Conservation (phyloP, 2,113 vertebrate genomes). For the Pseudonaja textilis region DNA sequence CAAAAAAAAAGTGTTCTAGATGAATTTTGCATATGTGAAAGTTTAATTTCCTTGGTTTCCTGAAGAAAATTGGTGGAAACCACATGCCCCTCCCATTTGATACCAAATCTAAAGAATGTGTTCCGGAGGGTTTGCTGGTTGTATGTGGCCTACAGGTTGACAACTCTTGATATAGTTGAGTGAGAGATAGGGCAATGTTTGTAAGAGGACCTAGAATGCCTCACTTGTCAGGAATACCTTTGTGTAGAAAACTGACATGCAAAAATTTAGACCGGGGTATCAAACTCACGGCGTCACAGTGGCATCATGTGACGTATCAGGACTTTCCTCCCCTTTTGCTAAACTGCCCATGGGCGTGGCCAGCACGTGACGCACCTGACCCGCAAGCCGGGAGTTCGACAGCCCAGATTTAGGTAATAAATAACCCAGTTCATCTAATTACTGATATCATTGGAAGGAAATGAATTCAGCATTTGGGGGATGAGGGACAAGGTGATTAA, state of each 20-base stretch:
- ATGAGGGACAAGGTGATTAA: not conserved
- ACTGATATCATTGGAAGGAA: not conserved
- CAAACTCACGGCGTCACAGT: no score
- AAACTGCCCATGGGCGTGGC: no score
- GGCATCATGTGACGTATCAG: no score
- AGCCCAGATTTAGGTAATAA: not conserved
- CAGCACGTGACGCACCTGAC: no score
- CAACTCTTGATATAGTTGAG: not conserved
- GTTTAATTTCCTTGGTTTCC: not conserved
- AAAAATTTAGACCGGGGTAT: not conserved
- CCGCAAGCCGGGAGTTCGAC: no score
- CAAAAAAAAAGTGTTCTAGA: not conserved
- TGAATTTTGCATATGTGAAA: not conserved
- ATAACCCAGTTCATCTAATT: not conserved
- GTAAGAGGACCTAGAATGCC: not conserved
- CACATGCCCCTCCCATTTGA: not conserved
- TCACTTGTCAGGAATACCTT: not conserved
- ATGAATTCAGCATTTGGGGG: not conserved
- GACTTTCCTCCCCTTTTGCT: no score
- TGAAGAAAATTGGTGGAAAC: not conserved
- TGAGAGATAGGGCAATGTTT: not conserved
- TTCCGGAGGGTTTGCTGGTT: not conserved
- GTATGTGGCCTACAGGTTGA: not conserved
- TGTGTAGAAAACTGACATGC: not conserved
- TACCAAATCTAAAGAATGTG: not conserved